Evolutionary conservation across 1,140 invertebrate species (phyloP), one percentile per base, ranked within the genome.

Genomic region (Halesus radiatus): DNA sequence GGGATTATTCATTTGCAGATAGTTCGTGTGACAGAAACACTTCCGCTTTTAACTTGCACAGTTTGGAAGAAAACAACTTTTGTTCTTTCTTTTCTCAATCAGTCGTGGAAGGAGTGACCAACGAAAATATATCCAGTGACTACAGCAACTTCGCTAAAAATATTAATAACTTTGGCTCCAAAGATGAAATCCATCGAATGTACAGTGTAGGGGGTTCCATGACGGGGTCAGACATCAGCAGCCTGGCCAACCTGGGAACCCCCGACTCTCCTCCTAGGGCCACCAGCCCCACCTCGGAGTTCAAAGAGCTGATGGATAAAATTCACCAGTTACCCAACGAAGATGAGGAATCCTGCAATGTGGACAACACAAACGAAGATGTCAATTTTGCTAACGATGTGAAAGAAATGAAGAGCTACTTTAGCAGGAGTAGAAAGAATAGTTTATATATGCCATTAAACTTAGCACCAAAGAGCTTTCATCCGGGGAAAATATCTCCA

Each of bases 261-360:
- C 92, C 92, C 20, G 93, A 93, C 82, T 96, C 94, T 1, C 94
- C 94, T 1, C 94, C 94, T 0, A 91, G 93, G 84, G 94, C 94
- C 10, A 95, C 94, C 8, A 95, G 93, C 84, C 94, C 94, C 2
- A 95, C 94, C 15, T 92, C 92, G 80, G 93, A 93, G 86, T 91
- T 93, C 84, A 89, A 90, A 20, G 92, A 93, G 82, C 86, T 94
- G 53, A 86, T 94, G 84, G 92, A 93, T 81, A 93, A 94, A 87
- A 93, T 94, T 82, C 92, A 93, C 70, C 92, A 93, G 84, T 86
- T 94, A 74, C 92, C 84, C 64, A 84, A 75, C 50, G 52, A 76
- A 26, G 62, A 52, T 15, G 73, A 80, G 52, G 72, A 54, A 54
- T 75, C 26, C 4, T 53, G 45, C 53, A 16, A 53, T n/a, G 75